Evolutionary conservation across 2,113 vertebrate genomes (phyloP), one percentile per base, ranked within the genome.

Genomic region (Oplegnathus fasciatus): DNA sequence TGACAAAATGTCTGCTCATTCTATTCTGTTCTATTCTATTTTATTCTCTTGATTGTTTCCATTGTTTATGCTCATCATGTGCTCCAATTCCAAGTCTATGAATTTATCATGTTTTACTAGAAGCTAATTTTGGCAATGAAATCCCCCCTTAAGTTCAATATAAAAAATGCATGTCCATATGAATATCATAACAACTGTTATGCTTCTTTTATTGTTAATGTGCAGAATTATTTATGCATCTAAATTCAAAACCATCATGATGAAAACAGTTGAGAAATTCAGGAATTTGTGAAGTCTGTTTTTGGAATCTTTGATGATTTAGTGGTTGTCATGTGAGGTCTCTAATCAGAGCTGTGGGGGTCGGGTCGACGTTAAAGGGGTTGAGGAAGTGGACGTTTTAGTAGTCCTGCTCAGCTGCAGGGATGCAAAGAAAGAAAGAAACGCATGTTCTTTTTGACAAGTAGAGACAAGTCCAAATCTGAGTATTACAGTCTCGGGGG

Each of bases 381-480:
- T 55, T 50, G 72, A 66, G 74, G 46, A 82, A 71, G 60, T 40
- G 75, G 32, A 78, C 17, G 55, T 80, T 79, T 64, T 9, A 34
- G 10, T 54, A 14, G 69, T 48, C 78, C 68, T 3, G 40, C 68
- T 85, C 76, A 67, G 72, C 42, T 75, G 68, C 58, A 57, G 80
- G 34, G 61, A 65, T 55, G 44, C n/a, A 55, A 42, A 46, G 22
- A 46, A 9, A 71, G 24, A n/a, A 15, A 37, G 26, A 34, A 54
- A 78, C 14, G 69, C 32, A 42, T 68, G 84, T 89, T 89, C 44
- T 83, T 83, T 89, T 68, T 87, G 91, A 93, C 86, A 85, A 79
- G 86, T 70, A 14, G 52, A 85, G 85, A 88, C 80, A 75, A 78
- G 83, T 85, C 84, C 54, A 64, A 82, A 66, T 80, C 18, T 17